Evolutionary conservation across 2,797 vertebrate species (phyloP).

Genomic region (Lates japonicus): DNA sequence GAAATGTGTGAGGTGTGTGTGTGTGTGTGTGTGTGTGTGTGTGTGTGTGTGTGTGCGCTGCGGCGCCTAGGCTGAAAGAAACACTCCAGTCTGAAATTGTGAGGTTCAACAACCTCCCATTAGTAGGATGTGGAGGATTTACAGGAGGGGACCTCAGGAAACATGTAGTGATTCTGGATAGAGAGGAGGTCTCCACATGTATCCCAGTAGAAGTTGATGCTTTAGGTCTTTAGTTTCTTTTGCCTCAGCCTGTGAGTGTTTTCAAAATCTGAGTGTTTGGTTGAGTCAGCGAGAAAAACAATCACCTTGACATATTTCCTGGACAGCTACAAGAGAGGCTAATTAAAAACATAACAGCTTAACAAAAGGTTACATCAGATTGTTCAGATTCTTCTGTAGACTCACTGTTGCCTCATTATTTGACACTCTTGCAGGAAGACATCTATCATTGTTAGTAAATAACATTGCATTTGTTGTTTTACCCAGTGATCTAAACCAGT

Average conservation of each 20-base stretch:
- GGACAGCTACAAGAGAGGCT: constrained; percentile 1
- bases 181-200: neutral
- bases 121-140: constrained; percentile 32
- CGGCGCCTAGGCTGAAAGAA: constrained; percentile 16
- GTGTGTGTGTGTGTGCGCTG: constrained; percentile 8
- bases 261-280: neutral
- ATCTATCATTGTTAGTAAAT: neutral
- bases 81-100: constrained; percentile 33
- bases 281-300: neutral
- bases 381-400: neutral
- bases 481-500: neutral
- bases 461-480: neutral
- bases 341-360: constrained; percentile 10
- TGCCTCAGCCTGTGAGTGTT: neutral
- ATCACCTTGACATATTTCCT: neutral
- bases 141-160: constrained; percentile 1
- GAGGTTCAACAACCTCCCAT: constrained; percentile 41
- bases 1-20: constrained; percentile 11
- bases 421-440: neutral
- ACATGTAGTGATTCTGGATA: neutral
- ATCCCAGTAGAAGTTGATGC: neutral
- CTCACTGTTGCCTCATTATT: neutral
- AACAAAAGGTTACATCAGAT: neutral
- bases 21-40: neutral
- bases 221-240: neutral